These are phyloP conservation scores for Agonopterix arenella DNA, from an alignment of 2,888 invertebrate species.

Conservation along the genomic window DNA sequence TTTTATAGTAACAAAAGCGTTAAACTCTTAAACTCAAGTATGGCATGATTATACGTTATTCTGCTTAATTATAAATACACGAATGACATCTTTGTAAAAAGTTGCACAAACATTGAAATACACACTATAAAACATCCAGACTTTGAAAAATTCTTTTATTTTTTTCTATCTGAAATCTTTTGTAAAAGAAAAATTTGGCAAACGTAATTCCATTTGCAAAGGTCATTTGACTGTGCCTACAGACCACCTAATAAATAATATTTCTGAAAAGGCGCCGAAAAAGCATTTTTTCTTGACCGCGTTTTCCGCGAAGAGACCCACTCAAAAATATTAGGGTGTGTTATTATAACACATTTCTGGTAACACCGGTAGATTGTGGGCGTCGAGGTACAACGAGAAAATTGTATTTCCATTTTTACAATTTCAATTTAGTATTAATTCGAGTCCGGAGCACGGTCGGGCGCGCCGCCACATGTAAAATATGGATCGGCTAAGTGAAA, in stretches of 20 bases:
- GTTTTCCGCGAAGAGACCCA: slow-evolving; percentile 19
- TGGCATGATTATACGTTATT: no score
- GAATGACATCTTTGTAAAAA: no score
- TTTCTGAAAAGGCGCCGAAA: slow-evolving; percentile 1
- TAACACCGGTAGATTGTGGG: slow-evolving; percentile 56
- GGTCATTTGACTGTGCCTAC: slow-evolving; percentile 1
- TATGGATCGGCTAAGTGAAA: slow-evolving; percentile 77
- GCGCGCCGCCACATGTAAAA: slow-evolving; percentile 75
- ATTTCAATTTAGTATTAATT: slow-evolving; percentile 78
- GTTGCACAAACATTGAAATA: no score
- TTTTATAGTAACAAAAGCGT: no score
- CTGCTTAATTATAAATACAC: no score
- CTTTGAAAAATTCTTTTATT: no score
- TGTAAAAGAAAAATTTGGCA: no score
- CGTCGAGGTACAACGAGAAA: slow-evolving; percentile 61
- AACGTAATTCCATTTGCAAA: neutral
- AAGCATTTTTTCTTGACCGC: slow-evolving; percentile 18
- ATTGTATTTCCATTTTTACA: slow-evolving; percentile 77
- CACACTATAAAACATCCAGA: no score
- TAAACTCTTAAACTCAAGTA: no score
- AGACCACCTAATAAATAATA: slow-evolving; percentile 1
- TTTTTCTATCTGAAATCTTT: no score
- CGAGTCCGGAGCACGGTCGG: slow-evolving; percentile 65
- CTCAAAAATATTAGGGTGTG: slow-evolving; percentile 52
- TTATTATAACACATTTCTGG: slow-evolving; percentile 62